A percentile compares a stretch with the other conserved stretches of the same genome.
Evolutionary conservation across 2,888 invertebrate species (phyloP).

Genomic region (Tachina lurida): DNA sequence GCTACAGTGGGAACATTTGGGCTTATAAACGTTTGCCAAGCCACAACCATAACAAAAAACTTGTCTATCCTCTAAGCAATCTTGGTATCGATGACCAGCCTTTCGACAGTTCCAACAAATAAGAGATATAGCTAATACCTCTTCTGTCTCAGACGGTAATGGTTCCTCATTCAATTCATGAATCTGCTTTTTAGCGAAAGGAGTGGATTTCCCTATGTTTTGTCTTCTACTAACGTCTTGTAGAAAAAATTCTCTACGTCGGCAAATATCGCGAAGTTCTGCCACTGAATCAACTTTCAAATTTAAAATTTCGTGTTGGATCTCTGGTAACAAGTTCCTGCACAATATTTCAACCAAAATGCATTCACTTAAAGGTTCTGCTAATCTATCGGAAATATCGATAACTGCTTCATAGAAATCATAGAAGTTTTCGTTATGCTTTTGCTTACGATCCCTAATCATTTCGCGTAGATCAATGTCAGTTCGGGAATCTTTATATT

Average conservation of each 20-base stretch:
- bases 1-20: background rate
- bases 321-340: background rate
- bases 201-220: too few relatives aligned
- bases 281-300: background rate
- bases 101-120: too few relatives aligned
- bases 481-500: too few relatives aligned
- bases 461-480: too few relatives aligned
- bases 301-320: background rate
- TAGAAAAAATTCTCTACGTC: background rate
- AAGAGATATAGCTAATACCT: background rate
- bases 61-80: background rate
- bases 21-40: slow-evolving; percentile 1
- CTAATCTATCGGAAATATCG: slow-evolving; percentile 1
- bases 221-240: background rate
- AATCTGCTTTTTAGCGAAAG: too few relatives aligned
- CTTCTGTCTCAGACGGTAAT: background rate
- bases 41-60: slow-evolving; percentile 19
- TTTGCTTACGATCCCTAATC: background rate
- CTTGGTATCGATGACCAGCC: background rate
- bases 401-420: slow-evolving; percentile 1
- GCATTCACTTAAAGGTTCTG: background rate
- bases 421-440: background rate
- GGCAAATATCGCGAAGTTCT: background rate
- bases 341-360: too few relatives aligned
- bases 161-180: too few relatives aligned